phyloP scores from a whole-genome alignment of 2,797 vertebrate genomes.

The Propithecus deckenii region DNA sequence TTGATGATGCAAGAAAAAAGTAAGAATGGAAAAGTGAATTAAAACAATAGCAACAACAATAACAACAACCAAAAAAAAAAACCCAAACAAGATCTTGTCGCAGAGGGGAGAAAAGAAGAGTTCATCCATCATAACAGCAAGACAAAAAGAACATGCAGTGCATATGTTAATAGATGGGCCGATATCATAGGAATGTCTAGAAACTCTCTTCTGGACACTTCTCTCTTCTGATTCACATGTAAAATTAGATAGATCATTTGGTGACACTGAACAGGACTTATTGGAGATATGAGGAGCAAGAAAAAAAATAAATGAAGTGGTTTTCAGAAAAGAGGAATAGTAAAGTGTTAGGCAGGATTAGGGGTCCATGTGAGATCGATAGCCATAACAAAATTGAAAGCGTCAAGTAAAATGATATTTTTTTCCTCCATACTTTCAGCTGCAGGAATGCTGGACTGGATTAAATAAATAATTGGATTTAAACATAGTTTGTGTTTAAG shows the following conservation, averaged over 20 bases:
- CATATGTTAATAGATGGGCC: not conserved
- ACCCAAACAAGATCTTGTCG: not conserved
- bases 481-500: not conserved
- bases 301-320: not conserved
- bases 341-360: not conserved
- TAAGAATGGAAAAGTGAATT: not conserved
- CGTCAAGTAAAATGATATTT: not conserved
- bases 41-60: not conserved
- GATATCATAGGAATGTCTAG: not conserved
- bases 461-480: not conserved
- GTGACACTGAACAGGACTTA: not conserved
- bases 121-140: not conserved
- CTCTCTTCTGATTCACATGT: not conserved
- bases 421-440: not conserved
- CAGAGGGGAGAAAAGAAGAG: not conserved
- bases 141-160: not conserved
- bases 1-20: not conserved
- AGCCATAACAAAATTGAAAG: not conserved
- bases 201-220: not conserved
- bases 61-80: not conserved
- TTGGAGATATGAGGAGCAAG: not conserved
- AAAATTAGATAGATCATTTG: not conserved
- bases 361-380: not conserved
- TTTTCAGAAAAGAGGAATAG: not conserved
- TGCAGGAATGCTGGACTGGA: not conserved